A percentile compares a stretch with the other conserved stretches of the same genome.
Conservation (phyloP, 2,113 vertebrate species). For the Meleagris gallopavo region DNA sequence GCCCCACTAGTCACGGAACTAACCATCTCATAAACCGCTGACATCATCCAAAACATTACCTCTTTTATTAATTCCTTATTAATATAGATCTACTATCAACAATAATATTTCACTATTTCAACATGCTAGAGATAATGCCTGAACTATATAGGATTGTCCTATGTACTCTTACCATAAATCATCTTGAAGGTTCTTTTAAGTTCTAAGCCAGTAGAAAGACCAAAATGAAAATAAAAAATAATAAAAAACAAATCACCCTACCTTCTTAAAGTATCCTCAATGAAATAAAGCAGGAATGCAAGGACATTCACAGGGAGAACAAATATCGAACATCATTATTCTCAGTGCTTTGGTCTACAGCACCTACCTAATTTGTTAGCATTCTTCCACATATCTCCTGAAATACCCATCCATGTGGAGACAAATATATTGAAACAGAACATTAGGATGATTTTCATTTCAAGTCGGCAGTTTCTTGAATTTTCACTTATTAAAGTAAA, state of each 20-base stretch:
- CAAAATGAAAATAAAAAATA: not conserved
- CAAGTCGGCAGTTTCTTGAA: not conserved
- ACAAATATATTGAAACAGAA: not conserved
- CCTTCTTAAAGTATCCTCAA: not conserved
- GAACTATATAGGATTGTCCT: not conserved
- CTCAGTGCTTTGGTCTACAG: not conserved
- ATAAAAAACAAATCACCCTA: not conserved
- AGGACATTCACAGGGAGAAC: not conserved
- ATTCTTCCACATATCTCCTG: not conserved
- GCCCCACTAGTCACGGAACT: no score
- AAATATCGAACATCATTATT: not conserved
- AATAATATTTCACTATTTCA: not conserved
- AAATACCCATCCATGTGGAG: not conserved
- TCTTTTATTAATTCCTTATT: not conserved
- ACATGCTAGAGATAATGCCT: not conserved
- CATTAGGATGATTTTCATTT: not conserved
- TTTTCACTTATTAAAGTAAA: not conserved
- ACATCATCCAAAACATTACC: not conserved
- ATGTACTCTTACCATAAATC: not conserved
- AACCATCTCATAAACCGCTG: no score
- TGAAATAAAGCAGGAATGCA: not conserved
- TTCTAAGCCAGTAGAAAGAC: not conserved
- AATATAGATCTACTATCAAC: not conserved
- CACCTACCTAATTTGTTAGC: accelerated
- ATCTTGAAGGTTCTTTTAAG: not conserved